Base-by-base conservation (phyloP, 2,888 invertebrate species). In the Tetramorium bicarinatum region DNA sequence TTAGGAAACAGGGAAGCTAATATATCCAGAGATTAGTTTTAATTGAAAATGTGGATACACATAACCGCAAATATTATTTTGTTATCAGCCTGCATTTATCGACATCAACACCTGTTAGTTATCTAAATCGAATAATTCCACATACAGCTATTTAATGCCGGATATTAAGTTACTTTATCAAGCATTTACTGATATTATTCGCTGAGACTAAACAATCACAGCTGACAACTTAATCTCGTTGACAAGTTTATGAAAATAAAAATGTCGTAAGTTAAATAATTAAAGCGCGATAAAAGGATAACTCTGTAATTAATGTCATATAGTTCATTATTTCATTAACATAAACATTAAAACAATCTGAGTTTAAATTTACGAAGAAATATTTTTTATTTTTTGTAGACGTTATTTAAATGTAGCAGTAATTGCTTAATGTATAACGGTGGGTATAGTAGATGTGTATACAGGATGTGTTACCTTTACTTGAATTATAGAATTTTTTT, bases 101-200 rank as follows among this genome's bases (percentile, higher is more conserved):
- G 41, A 11, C 52, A 52, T 13, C 54, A n/a, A 25, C 52, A 77
- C 52, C 47, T 18, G 64, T 41, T 54, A 44, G 49, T 66, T 67
- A 77, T 67, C 67, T 67, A 67, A 77, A 77, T 77, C 67, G 54
- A 54, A 54, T 77, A 54, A 77, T 77, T 9, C n/a, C 9, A 8
- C 18, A 6, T 52, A 41, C 18, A 41, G 41, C 52, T 41, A 25
- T 77, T 72, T 62, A 77, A 67, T 52, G 9, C 25, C 13, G n/a
- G 18, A 54, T 77, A 67, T 77, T 67, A 29, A 67, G 54, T 54
- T 77, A 41, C 67, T 66, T 77, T 41, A 66, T 66, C 29, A n/a
- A n/a, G n/a, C 13, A 18, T 67, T 41, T n/a, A n/a, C 34, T 25
- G 76, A 9, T 67, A 77, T 77, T 41, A 54, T 54, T 29, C 18